Conservation (phyloP, 1,140 invertebrate species). For the Polypedilum pembai region DNA sequence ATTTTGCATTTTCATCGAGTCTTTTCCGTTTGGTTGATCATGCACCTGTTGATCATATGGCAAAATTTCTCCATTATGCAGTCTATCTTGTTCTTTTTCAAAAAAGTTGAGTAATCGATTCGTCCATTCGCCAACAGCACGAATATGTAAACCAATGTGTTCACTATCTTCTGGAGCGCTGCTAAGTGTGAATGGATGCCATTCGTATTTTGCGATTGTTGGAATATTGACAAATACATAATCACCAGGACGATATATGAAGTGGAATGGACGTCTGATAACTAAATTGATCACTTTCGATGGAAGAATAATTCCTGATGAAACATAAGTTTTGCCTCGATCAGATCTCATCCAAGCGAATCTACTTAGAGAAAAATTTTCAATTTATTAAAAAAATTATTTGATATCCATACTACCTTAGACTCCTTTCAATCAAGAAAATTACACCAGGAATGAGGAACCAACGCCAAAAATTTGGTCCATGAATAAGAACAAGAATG, state of each 20-base stretch:
- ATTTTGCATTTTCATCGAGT: slow-evolving; percentile 31
- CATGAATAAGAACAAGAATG: slow-evolving; percentile 78
- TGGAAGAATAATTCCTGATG: slow-evolving; percentile 74
- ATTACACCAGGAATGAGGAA: slow-evolving; percentile 75
- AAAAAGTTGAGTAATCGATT: slow-evolving; percentile 84
- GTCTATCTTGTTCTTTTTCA: slow-evolving; percentile 65
- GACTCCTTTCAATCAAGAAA: slow-evolving; percentile 70
- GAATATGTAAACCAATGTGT: slow-evolving; percentile 87
- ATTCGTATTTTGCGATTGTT: slow-evolving; percentile 84
- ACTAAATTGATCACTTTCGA: slow-evolving; percentile 81
- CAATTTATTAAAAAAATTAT: slow-evolving; percentile 20
- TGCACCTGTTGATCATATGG: slow-evolving; percentile 39
- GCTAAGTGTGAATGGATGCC: slow-evolving; percentile 96
- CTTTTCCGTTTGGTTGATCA: slow-evolving; percentile 28
- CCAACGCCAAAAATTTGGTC: slow-evolving; percentile 94
- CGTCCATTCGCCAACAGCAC: slow-evolving; percentile 92
- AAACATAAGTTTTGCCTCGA: slow-evolving; percentile 74
- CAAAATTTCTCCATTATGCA: slow-evolving; percentile 55
- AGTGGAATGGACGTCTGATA: slow-evolving; percentile 75
- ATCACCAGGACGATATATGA: slow-evolving; percentile 86
- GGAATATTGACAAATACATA: slow-evolving; percentile 93
- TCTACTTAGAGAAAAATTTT: slow-evolving; percentile 30
- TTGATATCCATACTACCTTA: slow-evolving; percentile 52
- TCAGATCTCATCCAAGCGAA: slow-evolving; percentile 55
- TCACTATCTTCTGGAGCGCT: slow-evolving; percentile 90